Conservation (phyloP, 2,113 vertebrate species). For the Lepus timidus region DNA sequence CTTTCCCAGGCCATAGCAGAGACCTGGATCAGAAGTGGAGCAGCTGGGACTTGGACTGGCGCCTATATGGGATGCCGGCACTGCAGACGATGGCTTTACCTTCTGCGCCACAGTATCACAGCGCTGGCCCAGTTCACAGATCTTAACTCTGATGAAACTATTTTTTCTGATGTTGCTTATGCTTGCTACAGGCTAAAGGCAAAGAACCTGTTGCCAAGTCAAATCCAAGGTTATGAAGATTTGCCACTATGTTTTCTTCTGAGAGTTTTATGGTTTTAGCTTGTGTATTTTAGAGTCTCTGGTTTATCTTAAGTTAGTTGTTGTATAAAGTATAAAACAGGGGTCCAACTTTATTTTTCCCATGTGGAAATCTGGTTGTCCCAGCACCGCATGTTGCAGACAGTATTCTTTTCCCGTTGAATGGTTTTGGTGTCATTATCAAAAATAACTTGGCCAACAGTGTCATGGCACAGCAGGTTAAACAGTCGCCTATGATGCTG, state of each 20-base stretch:
- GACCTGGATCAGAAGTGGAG: too few species aligned
- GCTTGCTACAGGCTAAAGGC: not conserved
- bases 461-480: too few species aligned
- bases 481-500: too few species aligned
- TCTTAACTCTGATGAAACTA: not conserved
- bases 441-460: not conserved
- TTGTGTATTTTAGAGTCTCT: not conserved
- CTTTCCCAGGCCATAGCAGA: too few species aligned
- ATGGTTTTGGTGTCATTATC: not conserved
- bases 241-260: not conserved
- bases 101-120: not conserved
- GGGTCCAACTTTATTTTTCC: not conserved
- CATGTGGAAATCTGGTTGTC: not conserved
- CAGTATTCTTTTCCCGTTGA: not conserved
- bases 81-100: too few species aligned
- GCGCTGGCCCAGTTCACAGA: too few species aligned
- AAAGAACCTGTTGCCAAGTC: not conserved
- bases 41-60: too few species aligned
- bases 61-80: too few species aligned
- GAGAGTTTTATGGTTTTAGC: not conserved
- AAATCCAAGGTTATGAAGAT: not conserved
- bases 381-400: not conserved
- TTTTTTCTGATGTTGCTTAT: not conserved
- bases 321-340: not conserved
- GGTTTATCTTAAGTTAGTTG: not conserved